phyloP scores from a whole-genome alignment of 2,113 vertebrate genomes.

The Papio anubis region DNA sequence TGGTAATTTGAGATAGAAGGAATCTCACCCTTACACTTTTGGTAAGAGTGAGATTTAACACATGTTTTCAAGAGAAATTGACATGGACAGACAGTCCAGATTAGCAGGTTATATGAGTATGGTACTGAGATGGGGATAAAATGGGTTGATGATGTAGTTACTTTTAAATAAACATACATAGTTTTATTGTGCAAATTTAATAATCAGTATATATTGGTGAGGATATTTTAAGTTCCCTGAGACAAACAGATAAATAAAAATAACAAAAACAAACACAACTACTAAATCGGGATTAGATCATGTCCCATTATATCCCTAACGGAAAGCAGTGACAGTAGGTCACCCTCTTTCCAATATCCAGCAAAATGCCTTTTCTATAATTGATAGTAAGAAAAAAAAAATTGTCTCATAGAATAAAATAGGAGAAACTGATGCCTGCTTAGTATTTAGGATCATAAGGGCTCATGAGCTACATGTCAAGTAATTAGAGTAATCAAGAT shows the following conservation, averaged over 20 bases:
- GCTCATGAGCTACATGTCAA: neutral
- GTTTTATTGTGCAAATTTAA: neutral
- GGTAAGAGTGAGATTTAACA: neutral
- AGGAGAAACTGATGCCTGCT: neutral
- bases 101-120: neutral
- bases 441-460: neutral
- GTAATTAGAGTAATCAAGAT: slow-evolving; percentile 79
- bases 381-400: neutral
- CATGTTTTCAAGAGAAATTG: neutral
- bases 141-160: neutral
- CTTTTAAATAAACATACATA: neutral
- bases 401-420: neutral
- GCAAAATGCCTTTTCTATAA: neutral
- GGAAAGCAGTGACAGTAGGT: neutral
- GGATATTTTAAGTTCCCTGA: neutral
- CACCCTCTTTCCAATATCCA: neutral
- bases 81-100: neutral
- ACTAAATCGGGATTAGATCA: neutral
- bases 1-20: neutral
- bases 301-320: neutral
- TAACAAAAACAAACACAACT: neutral
- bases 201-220: neutral
- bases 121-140: neutral
- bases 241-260: neutral
- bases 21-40: neutral